Percentiles rank a stretch among this genome's conserved stretches.
These are phyloP conservation scores for Delphinus delphis DNA, from an alignment of 2,113 vertebrate genomes.

Conservation along the genomic window DNA sequence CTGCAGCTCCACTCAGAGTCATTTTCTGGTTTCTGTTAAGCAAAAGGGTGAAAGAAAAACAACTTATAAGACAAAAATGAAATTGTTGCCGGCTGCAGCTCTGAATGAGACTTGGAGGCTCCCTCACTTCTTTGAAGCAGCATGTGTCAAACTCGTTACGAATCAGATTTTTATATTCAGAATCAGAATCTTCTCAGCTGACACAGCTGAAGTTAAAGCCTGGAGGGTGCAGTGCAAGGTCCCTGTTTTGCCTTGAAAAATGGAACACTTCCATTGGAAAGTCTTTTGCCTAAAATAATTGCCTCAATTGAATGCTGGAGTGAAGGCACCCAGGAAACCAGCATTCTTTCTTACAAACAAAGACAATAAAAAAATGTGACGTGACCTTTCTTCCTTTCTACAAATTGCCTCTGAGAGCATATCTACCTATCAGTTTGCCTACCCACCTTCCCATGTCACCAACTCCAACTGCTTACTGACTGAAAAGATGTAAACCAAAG, in stretches of 20 bases:
- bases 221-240: background rate
- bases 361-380: background rate
- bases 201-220: constrained; percentile 53
- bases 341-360: background rate
- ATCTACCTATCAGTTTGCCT: background rate
- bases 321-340: background rate
- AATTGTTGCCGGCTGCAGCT: constrained; percentile 12
- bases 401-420: background rate
- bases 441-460: background rate
- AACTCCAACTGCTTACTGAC: background rate
- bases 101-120: constrained; percentile 42
- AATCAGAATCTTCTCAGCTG: constrained; percentile 42
- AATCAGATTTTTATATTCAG: constrained; percentile 58
- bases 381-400: constrained; percentile 15
- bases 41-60: constrained; percentile 63
- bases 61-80: constrained; percentile 57
- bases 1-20: background rate
- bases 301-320: background rate
- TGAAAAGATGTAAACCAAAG: background rate
- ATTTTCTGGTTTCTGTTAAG: constrained; percentile 52
- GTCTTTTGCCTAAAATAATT: constrained; percentile 42
- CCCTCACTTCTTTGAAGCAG: constrained; percentile 15
- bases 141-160: constrained; percentile 41
- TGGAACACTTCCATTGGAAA: constrained; percentile 4
- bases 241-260: background rate